Percentiles rank a stretch among this genome's conserved stretches.
These are phyloP conservation scores for Desmophyllum pertusum DNA, from an alignment of 92 coral and sea anemone species.

Conservation along the genomic window DNA sequence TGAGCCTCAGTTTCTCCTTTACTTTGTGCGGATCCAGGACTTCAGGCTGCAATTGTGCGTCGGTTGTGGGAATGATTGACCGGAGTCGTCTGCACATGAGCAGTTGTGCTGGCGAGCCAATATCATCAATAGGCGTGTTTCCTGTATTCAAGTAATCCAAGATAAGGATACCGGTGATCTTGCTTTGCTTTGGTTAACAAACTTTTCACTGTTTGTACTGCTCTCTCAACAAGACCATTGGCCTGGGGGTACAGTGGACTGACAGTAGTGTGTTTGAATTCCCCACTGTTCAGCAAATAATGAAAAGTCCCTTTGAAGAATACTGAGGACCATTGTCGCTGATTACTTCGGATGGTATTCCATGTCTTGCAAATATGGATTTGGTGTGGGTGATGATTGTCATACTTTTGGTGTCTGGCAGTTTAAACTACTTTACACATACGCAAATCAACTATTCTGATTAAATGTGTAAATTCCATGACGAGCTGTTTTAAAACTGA, in stretches of 20 bases:
- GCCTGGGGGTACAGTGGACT: constrained; percentile 43
- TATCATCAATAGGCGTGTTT: constrained; percentile 51
- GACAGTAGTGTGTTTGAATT: constrained; percentile 36
- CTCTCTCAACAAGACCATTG: constrained; percentile 40
- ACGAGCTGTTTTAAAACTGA: too few relatives aligned
- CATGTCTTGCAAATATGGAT: constrained; percentile 62
- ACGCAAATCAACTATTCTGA: too few relatives aligned
- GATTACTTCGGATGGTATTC: constrained; percentile 63
- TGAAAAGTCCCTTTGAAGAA: constrained; percentile 31
- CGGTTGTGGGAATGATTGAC: constrained; percentile 39
- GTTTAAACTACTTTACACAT: constrained; percentile 53
- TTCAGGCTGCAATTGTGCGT: constrained; percentile 15
- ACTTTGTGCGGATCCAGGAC: constrained; percentile 29
- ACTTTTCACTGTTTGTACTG: constrained; percentile 24
- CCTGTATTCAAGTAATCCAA: constrained; percentile 51
- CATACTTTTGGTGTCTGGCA: constrained; percentile 42
- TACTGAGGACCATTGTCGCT: constrained; percentile 62
- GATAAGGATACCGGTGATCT: constrained; percentile 53
- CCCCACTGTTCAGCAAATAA: constrained; percentile 48
- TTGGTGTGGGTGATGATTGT: constrained; percentile 58
- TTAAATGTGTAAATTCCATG: too few relatives aligned
- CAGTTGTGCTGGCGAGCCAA: constrained; percentile 47
- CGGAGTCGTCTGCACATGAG: constrained; percentile 53
- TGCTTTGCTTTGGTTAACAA: constrained; percentile 43
- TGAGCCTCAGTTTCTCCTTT: constrained; percentile 24